Percentiles rank a stretch among this genome's conserved stretches.
These are phyloP conservation scores for Petromus typicus DNA, from an alignment of 2,113 vertebrate species.

Conservation along the genomic window DNA sequence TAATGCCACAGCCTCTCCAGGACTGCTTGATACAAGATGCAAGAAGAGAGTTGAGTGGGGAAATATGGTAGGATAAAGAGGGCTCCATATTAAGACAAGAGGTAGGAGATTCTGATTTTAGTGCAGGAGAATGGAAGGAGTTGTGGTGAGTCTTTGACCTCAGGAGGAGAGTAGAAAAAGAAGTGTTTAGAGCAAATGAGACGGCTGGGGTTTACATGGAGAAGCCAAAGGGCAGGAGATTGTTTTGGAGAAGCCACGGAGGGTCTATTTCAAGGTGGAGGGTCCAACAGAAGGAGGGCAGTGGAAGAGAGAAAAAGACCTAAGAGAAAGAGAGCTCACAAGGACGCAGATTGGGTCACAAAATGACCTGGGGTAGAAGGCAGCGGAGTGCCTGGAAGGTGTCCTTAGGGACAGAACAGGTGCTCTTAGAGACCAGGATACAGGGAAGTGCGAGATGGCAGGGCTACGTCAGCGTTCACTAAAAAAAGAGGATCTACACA, in stretches of 20 bases:
- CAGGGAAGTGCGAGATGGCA: neutral
- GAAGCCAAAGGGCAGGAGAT: neutral
- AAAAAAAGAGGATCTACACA: accelerated
- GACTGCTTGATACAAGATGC: accelerated
- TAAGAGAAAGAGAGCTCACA: no score
- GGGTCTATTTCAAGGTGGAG: neutral
- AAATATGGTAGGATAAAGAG: accelerated
- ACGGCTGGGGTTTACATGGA: neutral
- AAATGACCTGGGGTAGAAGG: neutral
- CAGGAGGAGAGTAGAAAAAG: neutral
- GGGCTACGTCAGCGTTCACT: neutral
- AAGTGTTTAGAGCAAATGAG: neutral
- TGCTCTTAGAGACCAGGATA: neutral
- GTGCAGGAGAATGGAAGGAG: neutral
- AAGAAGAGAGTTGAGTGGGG: neutral
- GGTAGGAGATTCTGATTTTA: neutral
- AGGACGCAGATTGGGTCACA: neutral
- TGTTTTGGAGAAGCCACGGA: accelerated
- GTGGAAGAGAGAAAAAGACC: no score
- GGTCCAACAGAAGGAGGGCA: accelerated
- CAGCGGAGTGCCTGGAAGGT: no score
- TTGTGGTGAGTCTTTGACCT: neutral
- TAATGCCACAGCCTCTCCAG: neutral
- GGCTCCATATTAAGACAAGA: no score
- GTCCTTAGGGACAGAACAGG: neutral